phyloP scores from a whole-genome alignment of 2,888 invertebrate species.

The Leucania comma region DNA sequence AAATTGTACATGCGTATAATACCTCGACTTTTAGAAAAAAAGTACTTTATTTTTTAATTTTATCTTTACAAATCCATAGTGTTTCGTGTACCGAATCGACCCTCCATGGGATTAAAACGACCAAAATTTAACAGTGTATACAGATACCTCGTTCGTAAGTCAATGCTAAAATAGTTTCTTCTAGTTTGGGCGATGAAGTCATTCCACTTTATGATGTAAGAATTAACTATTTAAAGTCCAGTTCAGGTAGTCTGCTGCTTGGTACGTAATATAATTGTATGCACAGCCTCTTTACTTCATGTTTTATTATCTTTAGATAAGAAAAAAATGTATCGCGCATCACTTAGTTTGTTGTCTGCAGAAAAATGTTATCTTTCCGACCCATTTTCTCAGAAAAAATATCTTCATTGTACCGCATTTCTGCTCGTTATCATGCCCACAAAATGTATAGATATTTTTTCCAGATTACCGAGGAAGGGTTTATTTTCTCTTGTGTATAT shows the following conservation, averaged over 20 bases:
- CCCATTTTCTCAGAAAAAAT: background rate
- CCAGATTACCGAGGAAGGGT: too few relatives aligned
- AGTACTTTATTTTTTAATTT: too few relatives aligned
- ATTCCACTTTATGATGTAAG: constrained; percentile 22
- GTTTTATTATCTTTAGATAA: constrained; percentile 25
- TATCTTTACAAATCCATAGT: too few relatives aligned
- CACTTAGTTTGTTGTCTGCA: constrained; percentile 15
- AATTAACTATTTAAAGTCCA: background rate
- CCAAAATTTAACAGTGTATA: too few relatives aligned
- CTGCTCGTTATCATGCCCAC: background rate
- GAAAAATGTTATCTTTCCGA: background rate
- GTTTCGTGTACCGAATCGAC: too few relatives aligned
- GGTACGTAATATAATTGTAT: constrained; percentile 15
- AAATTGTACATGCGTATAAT: too few relatives aligned
- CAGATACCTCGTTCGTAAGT: background rate
- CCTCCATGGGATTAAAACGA: too few relatives aligned
- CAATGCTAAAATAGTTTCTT: background rate
- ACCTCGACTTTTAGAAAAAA: too few relatives aligned
- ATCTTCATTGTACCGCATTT: background rate
- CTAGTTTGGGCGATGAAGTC: constrained; percentile 23
- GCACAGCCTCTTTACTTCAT: constrained; percentile 16
- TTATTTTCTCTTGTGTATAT: background rate
- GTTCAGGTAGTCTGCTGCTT: background rate
- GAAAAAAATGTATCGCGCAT: background rate
- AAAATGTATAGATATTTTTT: background rate